A percentile compares a stretch with the other conserved stretches of the same genome.
phyloP scores from a whole-genome alignment of 2,113 vertebrate species.

The Emydocephalus ijimae region DNA sequence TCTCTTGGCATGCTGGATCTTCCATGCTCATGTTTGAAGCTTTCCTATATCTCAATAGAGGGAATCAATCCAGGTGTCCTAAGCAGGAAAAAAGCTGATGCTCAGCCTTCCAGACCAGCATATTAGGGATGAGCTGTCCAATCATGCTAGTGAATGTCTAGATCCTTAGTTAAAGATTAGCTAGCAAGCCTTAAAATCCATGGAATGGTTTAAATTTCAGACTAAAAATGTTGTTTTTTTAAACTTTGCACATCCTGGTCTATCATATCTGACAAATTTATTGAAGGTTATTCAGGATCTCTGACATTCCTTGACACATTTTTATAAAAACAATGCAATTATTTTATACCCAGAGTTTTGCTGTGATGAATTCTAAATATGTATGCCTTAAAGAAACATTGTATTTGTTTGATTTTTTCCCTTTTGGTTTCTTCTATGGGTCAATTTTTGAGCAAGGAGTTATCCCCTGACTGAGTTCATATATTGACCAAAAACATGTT shows the following conservation, averaged over 20 bases:
- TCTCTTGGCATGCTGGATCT: not conserved
- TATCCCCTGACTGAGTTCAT: not conserved
- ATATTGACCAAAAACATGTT: not conserved
- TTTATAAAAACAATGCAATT: not conserved
- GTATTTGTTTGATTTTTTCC: not conserved
- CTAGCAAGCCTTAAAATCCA: not conserved
- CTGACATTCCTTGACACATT: not conserved
- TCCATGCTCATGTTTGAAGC: not conserved
- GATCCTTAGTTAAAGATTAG: not conserved
- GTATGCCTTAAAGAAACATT: not conserved
- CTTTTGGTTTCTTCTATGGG: not conserved
- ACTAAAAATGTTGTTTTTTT: not conserved
- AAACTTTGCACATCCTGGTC: not conserved
- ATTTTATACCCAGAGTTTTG: not conserved
- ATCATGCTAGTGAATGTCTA: not conserved
- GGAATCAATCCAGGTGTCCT: not conserved
- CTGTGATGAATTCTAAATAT: not conserved
- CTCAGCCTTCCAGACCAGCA: not conserved
- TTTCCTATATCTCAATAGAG: not conserved
- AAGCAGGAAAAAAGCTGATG: not conserved
- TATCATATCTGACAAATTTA: not conserved
- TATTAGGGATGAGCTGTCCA: not conserved
- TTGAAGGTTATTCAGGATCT: not conserved
- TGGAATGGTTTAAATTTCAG: not conserved
- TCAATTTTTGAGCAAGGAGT: not conserved